These are phyloP conservation scores for Mamestra configurata DNA, from an alignment of 1,140 invertebrate species.

Conservation along the genomic window DNA sequence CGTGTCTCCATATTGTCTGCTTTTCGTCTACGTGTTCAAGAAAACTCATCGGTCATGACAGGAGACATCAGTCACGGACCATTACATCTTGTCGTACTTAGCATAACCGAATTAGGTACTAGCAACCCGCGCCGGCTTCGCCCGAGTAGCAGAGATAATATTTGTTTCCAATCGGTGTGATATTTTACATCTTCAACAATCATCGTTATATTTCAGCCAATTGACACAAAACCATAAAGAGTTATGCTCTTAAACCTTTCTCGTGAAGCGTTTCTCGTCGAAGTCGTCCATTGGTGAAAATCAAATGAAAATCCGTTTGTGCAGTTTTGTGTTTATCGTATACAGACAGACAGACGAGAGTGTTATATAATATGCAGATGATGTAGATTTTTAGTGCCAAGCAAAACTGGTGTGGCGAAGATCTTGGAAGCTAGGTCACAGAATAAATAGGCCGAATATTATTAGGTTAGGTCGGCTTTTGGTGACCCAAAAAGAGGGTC, in stretches of 20 bases:
- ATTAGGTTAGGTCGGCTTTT: neutral
- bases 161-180: too few species aligned
- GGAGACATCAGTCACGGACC: neutral
- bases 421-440: neutral
- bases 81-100: neutral
- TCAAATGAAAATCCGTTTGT: too few species aligned
- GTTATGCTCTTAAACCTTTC: too few species aligned
- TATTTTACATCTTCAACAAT: too few species aligned
- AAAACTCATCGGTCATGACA: constrained; percentile 26
- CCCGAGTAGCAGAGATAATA: too few species aligned
- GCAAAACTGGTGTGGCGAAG: neutral
- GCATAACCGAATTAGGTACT: neutral
- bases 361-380: too few species aligned
- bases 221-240: too few species aligned
- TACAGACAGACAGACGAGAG: too few species aligned
- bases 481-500: neutral
- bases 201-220: too few species aligned
- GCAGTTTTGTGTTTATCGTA: too few species aligned
- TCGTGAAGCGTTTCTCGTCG: too few species aligned
- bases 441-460: neutral
- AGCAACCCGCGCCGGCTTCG: neutral
- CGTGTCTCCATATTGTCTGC: constrained; percentile 1
- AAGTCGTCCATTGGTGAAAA: too few species aligned
- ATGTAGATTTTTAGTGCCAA: neutral
- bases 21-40: neutral